These are phyloP conservation scores for Malacosoma neustria DNA, from an alignment of 2,888 invertebrate species.

Conservation along the genomic window DNA sequence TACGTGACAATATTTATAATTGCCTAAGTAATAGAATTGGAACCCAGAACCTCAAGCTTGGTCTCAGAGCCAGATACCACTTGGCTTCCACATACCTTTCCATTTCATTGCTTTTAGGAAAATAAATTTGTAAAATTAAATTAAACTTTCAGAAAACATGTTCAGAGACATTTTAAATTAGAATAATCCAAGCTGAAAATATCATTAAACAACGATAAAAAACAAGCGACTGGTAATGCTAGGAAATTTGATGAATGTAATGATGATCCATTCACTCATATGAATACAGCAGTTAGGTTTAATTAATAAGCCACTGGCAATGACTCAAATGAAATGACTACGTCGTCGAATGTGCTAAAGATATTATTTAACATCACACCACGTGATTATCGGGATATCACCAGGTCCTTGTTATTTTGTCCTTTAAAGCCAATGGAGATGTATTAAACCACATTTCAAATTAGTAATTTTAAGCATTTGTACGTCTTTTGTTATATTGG, in stretches of 20 bases:
- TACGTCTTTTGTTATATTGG: slow-evolving; percentile 26
- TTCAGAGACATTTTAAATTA: no score
- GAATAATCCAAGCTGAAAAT: not conserved
- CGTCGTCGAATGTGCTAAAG: not conserved
- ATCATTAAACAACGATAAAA: not conserved
- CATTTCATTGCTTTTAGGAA: no score
- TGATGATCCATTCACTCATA: not conserved
- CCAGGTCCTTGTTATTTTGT: slow-evolving; percentile 11
- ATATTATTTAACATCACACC: not conserved
- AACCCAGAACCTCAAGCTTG: no score
- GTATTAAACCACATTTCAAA: not conserved
- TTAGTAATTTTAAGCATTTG: slow-evolving; percentile 35
- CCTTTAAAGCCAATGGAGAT: slow-evolving; percentile 5
- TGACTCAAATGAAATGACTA: not conserved
- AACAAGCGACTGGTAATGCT: not conserved
- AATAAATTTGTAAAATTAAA: no score
- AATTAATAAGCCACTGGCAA: slow-evolving; percentile 3
- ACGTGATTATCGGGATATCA: slow-evolving; percentile 2
- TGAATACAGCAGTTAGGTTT: not conserved
- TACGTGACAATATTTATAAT: no score
- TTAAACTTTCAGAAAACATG: no score
- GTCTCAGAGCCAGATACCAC: no score
- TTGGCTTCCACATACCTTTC: no score
- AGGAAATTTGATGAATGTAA: not conserved
- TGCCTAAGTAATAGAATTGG: no score